Evolutionary conservation across 2,113 vertebrate genomes (phyloP).

Genomic region (chimpanzee (Pan troglodytes)): DNA sequence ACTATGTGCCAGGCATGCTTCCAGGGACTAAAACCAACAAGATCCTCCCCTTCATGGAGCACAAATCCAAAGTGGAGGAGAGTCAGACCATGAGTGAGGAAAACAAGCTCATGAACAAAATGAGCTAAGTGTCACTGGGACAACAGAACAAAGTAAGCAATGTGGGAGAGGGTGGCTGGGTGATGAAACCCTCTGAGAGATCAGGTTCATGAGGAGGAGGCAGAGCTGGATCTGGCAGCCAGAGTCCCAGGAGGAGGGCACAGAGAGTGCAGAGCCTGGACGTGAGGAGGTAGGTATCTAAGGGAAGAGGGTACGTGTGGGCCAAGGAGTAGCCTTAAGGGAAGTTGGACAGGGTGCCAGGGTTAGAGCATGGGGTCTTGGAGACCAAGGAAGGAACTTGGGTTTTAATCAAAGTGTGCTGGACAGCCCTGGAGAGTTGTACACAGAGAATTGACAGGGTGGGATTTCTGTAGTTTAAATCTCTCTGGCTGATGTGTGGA

Average conservation of each 20-base stretch:
- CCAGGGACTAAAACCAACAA: background rate
- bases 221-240: background rate
- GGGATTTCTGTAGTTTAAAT: background rate
- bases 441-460: no score
- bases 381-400: background rate
- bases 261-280: no score
- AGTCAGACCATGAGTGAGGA: background rate
- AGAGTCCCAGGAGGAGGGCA: background rate
- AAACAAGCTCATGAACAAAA: background rate
- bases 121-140: background rate
- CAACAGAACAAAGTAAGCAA: background rate
- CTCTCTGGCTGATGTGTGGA: background rate
- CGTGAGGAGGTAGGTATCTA: no score
- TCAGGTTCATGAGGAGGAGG: background rate
- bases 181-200: background rate
- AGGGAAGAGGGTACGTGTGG: no score
- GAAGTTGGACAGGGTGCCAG: no score
- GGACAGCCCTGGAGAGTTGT: background rate
- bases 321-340: no score
- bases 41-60: background rate
- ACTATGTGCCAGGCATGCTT: background rate
- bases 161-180: background rate
- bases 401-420: no score
- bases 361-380: background rate
- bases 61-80: accelerated